These are phyloP conservation scores for Drosophila azteca DNA, from an alignment of 1,140 invertebrate genomes.

Conservation along the genomic window DNA sequence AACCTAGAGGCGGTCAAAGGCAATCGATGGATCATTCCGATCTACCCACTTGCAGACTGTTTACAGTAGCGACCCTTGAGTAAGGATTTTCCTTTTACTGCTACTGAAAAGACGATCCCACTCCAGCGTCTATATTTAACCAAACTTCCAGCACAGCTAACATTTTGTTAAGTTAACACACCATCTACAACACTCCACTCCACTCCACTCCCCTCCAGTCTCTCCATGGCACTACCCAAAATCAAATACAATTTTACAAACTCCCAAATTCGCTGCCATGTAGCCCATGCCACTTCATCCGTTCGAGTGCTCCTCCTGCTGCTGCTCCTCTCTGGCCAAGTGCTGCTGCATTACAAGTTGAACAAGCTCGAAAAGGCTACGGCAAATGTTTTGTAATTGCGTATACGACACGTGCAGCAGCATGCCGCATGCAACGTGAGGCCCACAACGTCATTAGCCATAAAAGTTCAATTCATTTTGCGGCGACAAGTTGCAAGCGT, in stretches of 20 bases:
- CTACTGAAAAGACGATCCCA: no score
- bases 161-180: no score
- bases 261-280: constrained; percentile 2
- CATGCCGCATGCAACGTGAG: constrained; percentile 44
- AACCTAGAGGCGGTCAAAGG: no score
- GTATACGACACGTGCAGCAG: constrained; percentile 64
- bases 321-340: not conserved
- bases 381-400: constrained; percentile 63
- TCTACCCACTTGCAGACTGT: no score
- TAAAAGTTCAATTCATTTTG: constrained; percentile 71
- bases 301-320: not conserved
- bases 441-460: constrained; percentile 43
- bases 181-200: no score
- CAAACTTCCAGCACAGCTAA: no score
- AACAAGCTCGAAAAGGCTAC: constrained; percentile 16
- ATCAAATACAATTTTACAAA: constrained; percentile 6
- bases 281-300: no score
- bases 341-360: constrained; percentile 31
- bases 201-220: not conserved
- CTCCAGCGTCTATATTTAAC: no score
- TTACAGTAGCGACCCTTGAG: no score
- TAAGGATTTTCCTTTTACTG: no score
- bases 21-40: no score
- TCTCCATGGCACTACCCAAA: not conserved
- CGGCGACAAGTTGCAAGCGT: constrained; percentile 55